Evolutionary conservation across 2,113 vertebrate genomes (phyloP).

Genomic region (Zosterops hypoxanthus): DNA sequence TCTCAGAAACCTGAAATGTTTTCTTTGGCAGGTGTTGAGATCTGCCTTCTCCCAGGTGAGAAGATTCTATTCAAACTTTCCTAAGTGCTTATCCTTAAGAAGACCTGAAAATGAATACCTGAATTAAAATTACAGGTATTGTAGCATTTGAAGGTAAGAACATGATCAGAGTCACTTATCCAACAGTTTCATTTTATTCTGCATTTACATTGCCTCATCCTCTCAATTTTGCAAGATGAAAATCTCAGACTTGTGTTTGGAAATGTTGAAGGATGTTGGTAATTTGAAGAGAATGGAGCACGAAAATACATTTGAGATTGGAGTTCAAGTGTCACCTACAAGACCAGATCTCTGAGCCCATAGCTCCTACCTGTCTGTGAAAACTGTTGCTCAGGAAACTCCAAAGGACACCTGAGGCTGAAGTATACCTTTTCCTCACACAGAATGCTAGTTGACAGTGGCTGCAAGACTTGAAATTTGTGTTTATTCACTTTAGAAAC

Average conservation of each 20-base stretch:
- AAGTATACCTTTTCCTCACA: not conserved
- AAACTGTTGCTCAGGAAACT: not conserved
- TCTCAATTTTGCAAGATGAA: not conserved
- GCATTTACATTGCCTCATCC: not conserved
- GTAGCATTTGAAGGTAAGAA: not conserved
- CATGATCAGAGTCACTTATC: not conserved
- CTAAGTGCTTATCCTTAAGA: not conserved
- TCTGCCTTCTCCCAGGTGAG: not conserved
- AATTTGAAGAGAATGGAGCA: not conserved
- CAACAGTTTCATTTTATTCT: not conserved
- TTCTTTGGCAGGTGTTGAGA: not conserved
- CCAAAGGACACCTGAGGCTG: not conserved
- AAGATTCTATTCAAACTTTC: not conserved
- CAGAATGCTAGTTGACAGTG: not conserved
- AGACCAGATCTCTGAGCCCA: not conserved
- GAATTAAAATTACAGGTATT: not conserved
- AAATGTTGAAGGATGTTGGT: not conserved
- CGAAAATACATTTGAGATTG: not conserved
- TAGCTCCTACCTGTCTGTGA: not conserved
- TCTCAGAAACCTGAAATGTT: not conserved
- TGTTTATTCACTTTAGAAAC: not conserved
- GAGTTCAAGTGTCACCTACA: not conserved
- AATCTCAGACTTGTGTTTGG: not conserved
- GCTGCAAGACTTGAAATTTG: not conserved
- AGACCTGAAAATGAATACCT: not conserved